Evolutionary conservation across 1,140 invertebrate genomes (phyloP).

Genomic region (Ridgeia piscesae): DNA sequence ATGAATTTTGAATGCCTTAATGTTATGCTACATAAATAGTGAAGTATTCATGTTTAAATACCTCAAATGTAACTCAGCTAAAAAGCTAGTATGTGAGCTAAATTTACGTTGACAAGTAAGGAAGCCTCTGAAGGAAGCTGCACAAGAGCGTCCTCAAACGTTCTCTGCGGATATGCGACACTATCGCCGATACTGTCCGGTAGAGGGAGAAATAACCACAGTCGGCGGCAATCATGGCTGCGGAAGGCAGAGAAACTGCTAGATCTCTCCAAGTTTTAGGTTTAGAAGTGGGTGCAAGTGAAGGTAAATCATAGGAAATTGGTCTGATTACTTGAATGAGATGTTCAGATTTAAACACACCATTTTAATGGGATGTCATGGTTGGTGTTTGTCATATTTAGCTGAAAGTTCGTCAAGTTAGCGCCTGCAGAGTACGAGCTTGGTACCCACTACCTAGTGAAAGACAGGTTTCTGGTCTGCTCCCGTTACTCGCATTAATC

Average conservation of each 20-base stretch:
- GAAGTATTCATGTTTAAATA: no score
- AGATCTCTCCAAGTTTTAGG: neutral
- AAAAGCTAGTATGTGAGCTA: no score
- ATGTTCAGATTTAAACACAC: neutral
- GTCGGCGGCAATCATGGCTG: neutral
- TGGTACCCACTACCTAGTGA: no score
- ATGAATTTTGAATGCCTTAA: no score
- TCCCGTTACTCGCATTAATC: neutral
- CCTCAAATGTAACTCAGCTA: no score
- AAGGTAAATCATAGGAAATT: neutral
- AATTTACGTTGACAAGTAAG: no score
- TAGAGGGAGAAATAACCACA: constrained; percentile 1
- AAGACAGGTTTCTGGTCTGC: neutral
- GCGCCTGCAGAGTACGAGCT: neutral
- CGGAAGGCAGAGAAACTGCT: neutral
- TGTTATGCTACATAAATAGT: no score
- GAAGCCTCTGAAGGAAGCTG: neutral
- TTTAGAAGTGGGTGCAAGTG: neutral
- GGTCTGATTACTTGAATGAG: neutral
- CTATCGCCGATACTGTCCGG: no score
- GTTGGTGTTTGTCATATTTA: neutral
- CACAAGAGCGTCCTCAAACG: neutral
- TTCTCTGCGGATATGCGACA: neutral
- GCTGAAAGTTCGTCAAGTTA: neutral
- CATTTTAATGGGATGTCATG: neutral